Evolutionary conservation across 2,797 vertebrate genomes (phyloP), one percentile per base, ranked within the genome.

Genomic region (Coregonus ussuriensis): DNA sequence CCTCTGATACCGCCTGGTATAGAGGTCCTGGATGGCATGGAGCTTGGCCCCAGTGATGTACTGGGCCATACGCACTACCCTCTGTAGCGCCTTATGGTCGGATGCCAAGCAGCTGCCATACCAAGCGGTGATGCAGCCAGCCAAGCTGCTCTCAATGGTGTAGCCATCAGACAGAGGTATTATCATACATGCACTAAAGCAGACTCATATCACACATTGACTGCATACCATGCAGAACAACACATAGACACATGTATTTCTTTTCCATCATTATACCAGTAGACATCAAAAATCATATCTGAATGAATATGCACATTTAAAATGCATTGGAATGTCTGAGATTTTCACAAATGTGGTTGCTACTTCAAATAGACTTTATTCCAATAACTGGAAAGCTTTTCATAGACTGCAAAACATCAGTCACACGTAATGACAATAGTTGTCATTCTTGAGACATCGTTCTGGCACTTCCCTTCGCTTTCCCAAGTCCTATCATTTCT

Each of bases 351-450:
- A 18, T 56, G 54, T 56, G 54, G 25, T 31, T 31, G 21, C 25
- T 31, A 66, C 21, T 14, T 66, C 2, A 29, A 13, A 33, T 33
- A 66, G 21, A 66, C 25, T 66, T 31, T 13, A 29, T 66, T 66
- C 21, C 63, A 31, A 66, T 66, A 66, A 31, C 4, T 31, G 25
- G 21, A 65, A 78, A 16, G 76, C 81, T 41, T 31, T 82, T 85
- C 74, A 35, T 56, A 76, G 25, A 35, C 16, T 56, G n/a, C 54
- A 56, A 56, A 56, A 31, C 56, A 31, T n/a, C 1, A 59, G 54
- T 74, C 3, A 62, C n/a, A 13, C 6, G 14, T 56, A 21, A 41
- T 47, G 31, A 37, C 25, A 29, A 66, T 5, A 9, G 9, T 25
- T 74, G 33, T 13, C 31, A 35, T 59, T 37, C 13, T 62, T 41